Evolutionary conservation across 2,113 vertebrate species (phyloP), one percentile per base, ranked within the genome.

Genomic region (Sprattus sprattus): DNA sequence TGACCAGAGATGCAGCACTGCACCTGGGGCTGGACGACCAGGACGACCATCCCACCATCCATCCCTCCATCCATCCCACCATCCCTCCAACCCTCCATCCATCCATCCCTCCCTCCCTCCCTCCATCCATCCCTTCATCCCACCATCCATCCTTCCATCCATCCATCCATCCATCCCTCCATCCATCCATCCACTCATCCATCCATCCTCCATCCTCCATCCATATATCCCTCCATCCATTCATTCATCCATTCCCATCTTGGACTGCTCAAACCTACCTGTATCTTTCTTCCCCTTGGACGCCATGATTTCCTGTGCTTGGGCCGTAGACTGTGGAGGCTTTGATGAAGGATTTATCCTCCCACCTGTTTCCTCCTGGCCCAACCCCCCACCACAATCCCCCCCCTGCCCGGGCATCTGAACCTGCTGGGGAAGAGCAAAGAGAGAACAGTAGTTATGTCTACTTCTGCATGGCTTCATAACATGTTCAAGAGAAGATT

Each of bases 1-100:
- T 99, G 97, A 99, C 98, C 98, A 99, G 98, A 99, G 98, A 99
- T 99, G 98, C 98, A 99, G 98, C 98, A 99, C 98, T 99, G 98
- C 98, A 99, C 98, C 98, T 91, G 93, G 96, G 97, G 98, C 97
- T 94, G 91, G 95, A 96, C 94, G 96, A 95, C 92, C 94, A 89
- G 83, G 88, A 39, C 39, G 39, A 39, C 64, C 64, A 67, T 67
- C 28, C 4, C 16, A 44, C 28, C 71, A 39, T 80, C 47, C 57
- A 44, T 83, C 46, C 39, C 1, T 39, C 83, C 18, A 28, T 25
- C 64, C 39, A 39, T 39, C 64, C 64, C 28, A 28, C 28, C 4
- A 39, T 78, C 28, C 71, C 16, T 80, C 47, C 57, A 44, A 67
- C 46, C 39, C 1, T 39, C 83, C 18, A 28, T 25, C 64, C 64